Evolutionary conservation across 2,797 vertebrate species (phyloP).

Genomic region (Ficedula albicollis): DNA sequence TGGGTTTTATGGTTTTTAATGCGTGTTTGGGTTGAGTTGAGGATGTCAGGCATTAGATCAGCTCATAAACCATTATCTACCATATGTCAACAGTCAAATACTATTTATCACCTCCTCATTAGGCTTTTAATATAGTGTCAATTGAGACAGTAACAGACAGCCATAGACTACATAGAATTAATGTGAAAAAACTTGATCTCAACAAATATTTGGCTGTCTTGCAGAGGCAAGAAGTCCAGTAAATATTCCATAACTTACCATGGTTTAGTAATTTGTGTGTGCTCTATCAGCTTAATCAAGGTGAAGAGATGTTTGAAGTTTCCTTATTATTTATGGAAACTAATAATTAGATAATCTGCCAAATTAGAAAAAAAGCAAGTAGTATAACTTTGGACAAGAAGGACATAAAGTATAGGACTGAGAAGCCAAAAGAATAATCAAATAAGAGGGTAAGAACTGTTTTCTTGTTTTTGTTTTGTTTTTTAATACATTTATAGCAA

Average conservation of each 20-base stretch:
- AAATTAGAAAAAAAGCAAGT: not conserved
- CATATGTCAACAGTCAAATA: not conserved
- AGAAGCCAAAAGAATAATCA: not conserved
- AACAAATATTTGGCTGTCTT: not conserved
- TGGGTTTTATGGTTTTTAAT: not conserved
- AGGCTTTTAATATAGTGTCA: not conserved
- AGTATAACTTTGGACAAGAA: not conserved
- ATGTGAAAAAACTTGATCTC: not conserved
- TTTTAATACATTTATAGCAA: not conserved
- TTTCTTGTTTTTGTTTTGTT: not conserved
- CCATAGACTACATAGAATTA: not conserved
- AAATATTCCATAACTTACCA: not conserved
- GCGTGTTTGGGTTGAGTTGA: not conserved
- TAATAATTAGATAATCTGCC: not conserved
- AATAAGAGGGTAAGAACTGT: not conserved
- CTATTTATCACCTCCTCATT: not conserved
- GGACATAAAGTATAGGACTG: not conserved
- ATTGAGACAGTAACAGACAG: not conserved
- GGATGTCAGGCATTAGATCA: not conserved
- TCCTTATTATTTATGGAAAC: not conserved
- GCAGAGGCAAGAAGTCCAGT: not conserved
- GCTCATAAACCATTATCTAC: not conserved
- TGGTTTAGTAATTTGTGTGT: not conserved
- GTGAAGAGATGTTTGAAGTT: not conserved
- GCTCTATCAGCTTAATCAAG: accelerated